Percentiles rank a stretch among this genome's conserved stretches.
These are phyloP conservation scores for Melanotus villosus DNA, from an alignment of 2,888 invertebrate genomes.

Conservation along the genomic window DNA sequence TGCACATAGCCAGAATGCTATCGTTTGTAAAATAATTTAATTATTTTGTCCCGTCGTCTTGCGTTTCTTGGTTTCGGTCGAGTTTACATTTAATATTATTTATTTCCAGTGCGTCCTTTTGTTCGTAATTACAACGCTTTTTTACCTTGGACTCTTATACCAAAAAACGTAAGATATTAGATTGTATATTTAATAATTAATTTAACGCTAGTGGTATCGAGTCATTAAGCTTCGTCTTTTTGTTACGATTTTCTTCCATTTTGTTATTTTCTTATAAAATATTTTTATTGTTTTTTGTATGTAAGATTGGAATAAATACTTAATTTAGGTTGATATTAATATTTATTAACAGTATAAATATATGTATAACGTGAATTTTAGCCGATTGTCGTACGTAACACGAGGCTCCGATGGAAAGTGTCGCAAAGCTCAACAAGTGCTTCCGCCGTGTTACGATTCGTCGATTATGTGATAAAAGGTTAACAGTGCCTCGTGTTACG, in stretches of 20 bases:
- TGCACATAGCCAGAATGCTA: constrained; percentile 69
- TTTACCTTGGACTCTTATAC: not conserved
- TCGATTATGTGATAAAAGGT: not conserved
- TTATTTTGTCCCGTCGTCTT: constrained; percentile 7
- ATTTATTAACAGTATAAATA: constrained; percentile 35
- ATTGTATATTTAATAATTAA: constrained; percentile 15
- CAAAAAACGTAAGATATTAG: constrained; percentile 2
- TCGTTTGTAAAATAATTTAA: constrained; percentile 60
- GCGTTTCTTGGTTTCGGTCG: constrained; percentile 4
- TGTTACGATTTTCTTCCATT: not conserved
- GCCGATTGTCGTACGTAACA: constrained; percentile 7
- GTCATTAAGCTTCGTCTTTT: constrained; percentile 25
- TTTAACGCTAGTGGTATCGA: constrained; percentile 15
- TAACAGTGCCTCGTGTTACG: not conserved
- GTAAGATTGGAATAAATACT: constrained; percentile 32
- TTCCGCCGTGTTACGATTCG: not conserved
- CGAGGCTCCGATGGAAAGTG: not conserved
- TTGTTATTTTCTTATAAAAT: constrained; percentile 21
- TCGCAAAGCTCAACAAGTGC: not conserved
- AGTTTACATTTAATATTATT: too few species aligned
- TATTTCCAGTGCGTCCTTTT: not conserved
- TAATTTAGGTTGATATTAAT: constrained; percentile 34
- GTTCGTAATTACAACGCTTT: not conserved
- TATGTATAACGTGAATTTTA: constrained; percentile 24
- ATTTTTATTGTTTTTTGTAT: constrained; percentile 27